Conservation (phyloP, 2,888 invertebrate species). For the Cyrtodaria siliqua region DNA sequence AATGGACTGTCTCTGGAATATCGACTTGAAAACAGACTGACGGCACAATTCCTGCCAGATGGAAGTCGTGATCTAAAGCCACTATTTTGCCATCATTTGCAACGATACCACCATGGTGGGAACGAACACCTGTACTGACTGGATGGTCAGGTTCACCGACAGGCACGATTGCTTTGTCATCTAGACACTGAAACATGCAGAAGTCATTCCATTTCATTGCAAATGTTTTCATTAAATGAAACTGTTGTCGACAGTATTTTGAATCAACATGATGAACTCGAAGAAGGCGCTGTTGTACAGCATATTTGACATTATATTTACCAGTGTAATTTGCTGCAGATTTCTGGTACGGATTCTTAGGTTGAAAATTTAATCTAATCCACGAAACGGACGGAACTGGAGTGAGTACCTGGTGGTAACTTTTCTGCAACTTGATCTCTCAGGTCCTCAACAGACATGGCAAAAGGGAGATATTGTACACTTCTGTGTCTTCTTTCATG, state of each 20-base stretch:
- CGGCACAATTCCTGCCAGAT: constrained; percentile 24
- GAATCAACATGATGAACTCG: constrained; percentile 18
- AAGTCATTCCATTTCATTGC: constrained; percentile 26
- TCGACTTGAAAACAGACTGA: constrained; percentile 25
- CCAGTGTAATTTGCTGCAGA: constrained; percentile 39
- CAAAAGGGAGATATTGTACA: no score
- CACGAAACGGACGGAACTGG: no score
- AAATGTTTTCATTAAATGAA: constrained; percentile 35
- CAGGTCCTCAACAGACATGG: no score
- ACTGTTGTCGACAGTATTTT: constrained; percentile 25
- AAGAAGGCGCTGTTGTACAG: constrained; percentile 27
- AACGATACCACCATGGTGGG: neutral
- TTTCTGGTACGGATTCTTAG: no score
- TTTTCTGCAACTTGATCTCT: no score
- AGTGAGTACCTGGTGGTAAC: no score
- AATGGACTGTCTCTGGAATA: constrained; percentile 36
- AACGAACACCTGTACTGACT: constrained; percentile 12
- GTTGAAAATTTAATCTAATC: no score
- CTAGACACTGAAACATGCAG: constrained; percentile 13
- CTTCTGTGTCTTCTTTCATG: no score
- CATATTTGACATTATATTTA: constrained; percentile 19
- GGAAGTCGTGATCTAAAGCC: constrained; percentile 35
- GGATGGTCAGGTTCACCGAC: constrained; percentile 17
- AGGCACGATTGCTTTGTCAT: constrained; percentile 31
- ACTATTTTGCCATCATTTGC: neutral